Evolutionary conservation across 2,888 invertebrate species (phyloP).

Genomic region (Eilema griseolum): DNA sequence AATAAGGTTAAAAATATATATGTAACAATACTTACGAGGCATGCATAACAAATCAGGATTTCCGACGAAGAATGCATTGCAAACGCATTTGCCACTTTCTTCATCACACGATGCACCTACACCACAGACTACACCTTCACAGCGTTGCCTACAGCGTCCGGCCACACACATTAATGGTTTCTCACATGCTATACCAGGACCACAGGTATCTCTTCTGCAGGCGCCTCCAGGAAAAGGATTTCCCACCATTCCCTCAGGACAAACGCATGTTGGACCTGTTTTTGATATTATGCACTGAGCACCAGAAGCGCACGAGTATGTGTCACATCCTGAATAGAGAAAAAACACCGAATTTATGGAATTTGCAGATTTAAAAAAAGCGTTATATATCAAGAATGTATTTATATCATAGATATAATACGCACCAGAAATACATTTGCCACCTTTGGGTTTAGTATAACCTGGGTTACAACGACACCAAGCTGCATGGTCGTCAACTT

Average conservation of each 20-base stretch:
- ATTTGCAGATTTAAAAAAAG: not conserved
- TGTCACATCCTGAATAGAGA: conserved; percentile 89
- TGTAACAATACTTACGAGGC: conserved; percentile 91
- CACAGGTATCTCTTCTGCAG: conserved; percentile 94
- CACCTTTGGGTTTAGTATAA: conserved; percentile 91
- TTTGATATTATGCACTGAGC: conserved; percentile 95
- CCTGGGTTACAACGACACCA: conserved; percentile 96
- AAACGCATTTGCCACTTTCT: conserved; percentile 93
- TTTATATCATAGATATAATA: not conserved
- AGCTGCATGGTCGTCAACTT: conserved; percentile 94
- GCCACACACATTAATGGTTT: conserved; percentile 94
- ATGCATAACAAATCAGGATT: conserved; percentile 96
- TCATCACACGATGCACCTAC: conserved; percentile 95
- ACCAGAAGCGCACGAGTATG: conserved; percentile 92
- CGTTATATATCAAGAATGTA: not conserved
- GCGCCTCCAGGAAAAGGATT: conserved; percentile 97
- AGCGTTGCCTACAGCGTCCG: conserved; percentile 95
- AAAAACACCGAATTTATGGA: not conserved
- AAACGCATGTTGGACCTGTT: conserved; percentile 95
- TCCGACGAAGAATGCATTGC: conserved; percentile 95
- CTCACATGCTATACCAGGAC: conserved; percentile 91
- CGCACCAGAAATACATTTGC: conserved; percentile 94
- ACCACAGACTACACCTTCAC: conserved; percentile 95
- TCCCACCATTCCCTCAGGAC: conserved; percentile 94
- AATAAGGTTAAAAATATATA: conserved; percentile 1